Base-by-base conservation (phyloP, 1,140 invertebrate genomes). In the Brachionus asplanchnoidis region DNA sequence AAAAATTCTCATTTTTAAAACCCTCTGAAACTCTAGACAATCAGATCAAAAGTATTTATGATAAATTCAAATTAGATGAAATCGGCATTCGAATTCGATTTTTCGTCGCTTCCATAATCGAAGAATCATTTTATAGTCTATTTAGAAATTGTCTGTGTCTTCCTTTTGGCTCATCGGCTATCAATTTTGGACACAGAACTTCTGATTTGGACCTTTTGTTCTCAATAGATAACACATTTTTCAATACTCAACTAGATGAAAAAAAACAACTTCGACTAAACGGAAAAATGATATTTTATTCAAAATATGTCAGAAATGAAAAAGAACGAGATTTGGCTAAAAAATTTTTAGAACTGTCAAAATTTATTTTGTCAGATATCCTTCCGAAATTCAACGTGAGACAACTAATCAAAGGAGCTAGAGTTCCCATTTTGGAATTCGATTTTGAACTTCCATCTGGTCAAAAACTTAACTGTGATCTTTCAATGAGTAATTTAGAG, bases 371-470 rank as follows among this genome's bases (percentile, higher is more conserved):
- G 9, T 26, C 20, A n/a, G 42, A 82, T 60, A 44, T 82, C 1
- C n/a, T 82, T 20, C 79, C 79, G 7, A 82, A 65, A 68, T 82
- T 82, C 28, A 65, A 60, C 20, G 65, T 82, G 0, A 82, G 40
- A 82, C 53, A 82, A 23, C 4, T 82, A 20, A 65, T 82, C 12
- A 82, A 65, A 26, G 40, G 40, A 26, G 79, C 79, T n/a, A 36
- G 79, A 65, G 79, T 82, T 17, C 79, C 79, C 3, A 82, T 82
- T 20, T 40, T 82, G 17, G 65, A 82, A 65, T 82, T 82, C 44
- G 79, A 82, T 68, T 82, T 82, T 65, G 65, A 82, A 20, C 23
- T 82, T 23, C 65, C 79, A 1, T 36, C 73, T 12, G 44, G 23
- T 20, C 28, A 60, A 60, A 82, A 23, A 20, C 40, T 82, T n/a